These are phyloP conservation scores for Cheirogaleus major DNA, from an alignment of 2,797 vertebrate genomes.

Conservation along the genomic window DNA sequence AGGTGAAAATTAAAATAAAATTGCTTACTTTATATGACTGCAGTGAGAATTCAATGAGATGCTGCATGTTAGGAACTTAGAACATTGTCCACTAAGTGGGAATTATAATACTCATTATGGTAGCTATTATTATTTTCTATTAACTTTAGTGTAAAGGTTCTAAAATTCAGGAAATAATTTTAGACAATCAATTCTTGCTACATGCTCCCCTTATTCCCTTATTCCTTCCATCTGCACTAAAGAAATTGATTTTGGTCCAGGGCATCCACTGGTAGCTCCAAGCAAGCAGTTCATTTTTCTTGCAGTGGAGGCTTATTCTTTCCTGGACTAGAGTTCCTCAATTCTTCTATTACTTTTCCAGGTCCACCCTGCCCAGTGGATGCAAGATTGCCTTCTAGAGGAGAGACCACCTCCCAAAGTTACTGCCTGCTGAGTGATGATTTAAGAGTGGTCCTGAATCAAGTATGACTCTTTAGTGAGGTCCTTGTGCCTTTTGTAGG, in stretches of 20 bases:
- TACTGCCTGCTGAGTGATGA: not conserved
- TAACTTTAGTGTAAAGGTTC: not conserved
- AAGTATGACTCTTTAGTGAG: not conserved
- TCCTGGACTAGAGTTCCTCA: not conserved
- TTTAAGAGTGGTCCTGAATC: not conserved
- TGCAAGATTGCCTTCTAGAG: not conserved
- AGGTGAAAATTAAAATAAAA: constrained; percentile 30
- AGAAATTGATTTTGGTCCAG: not conserved
- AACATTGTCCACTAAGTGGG: not conserved
- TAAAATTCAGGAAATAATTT: not conserved
- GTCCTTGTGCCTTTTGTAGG: constrained; percentile 32
- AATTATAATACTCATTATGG: not conserved
- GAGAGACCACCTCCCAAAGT: not conserved
- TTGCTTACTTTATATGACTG: not conserved
- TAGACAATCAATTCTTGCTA: not conserved
- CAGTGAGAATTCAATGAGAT: constrained; percentile 1
- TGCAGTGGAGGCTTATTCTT: not conserved
- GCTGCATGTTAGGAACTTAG: not conserved
- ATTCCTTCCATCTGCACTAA: not conserved
- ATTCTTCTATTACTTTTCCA: not conserved
- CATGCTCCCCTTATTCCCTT: not conserved
- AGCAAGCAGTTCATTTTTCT: not conserved
- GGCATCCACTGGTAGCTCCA: not conserved
- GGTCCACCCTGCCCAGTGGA: not conserved
- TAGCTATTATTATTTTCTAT: not conserved